Evolutionary conservation across 2,113 vertebrate species (phyloP).

Genomic region (Tetraodon nigroviridis): DNA sequence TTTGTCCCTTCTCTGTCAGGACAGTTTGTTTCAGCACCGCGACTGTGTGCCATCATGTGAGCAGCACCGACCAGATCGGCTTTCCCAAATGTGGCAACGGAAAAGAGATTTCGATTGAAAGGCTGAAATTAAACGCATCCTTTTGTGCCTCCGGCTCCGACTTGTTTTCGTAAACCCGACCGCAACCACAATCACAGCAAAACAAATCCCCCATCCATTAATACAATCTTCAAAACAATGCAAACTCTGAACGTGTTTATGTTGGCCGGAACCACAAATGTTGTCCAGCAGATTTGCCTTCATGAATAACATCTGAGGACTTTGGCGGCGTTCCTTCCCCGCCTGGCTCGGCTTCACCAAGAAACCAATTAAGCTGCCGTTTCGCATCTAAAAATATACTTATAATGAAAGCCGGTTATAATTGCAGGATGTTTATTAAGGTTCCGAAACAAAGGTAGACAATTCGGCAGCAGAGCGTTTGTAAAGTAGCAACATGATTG

Average conservation of each 20-base stretch:
- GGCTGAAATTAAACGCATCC: neutral
- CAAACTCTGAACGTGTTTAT: no score
- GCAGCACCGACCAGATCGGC: no score
- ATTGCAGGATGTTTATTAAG: no score
- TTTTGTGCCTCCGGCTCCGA: neutral
- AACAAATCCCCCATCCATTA: neutral
- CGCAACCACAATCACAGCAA: neutral
- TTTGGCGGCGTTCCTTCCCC: neutral
- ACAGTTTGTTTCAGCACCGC: constrained; percentile 8
- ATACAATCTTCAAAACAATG: neutral
- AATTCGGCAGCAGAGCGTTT: no score
- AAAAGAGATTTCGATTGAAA: constrained; percentile 5
- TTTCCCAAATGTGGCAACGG: neutral
- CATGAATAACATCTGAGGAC: neutral
- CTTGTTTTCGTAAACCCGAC: neutral
- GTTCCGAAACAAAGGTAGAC: no score
- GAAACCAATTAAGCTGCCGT: neutral
- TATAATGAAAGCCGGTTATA: no score
- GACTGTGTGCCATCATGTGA: constrained; percentile 7
- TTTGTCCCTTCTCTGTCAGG: constrained; percentile 30
- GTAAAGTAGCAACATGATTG: no score
- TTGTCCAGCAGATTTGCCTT: neutral
- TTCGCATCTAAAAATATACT: no score
- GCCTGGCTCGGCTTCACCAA: no score
- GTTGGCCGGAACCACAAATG: neutral